Evolutionary conservation across 2,888 invertebrate species (phyloP), one percentile per base, ranked within the genome.

Genomic region (Eumerus sabulonum): DNA sequence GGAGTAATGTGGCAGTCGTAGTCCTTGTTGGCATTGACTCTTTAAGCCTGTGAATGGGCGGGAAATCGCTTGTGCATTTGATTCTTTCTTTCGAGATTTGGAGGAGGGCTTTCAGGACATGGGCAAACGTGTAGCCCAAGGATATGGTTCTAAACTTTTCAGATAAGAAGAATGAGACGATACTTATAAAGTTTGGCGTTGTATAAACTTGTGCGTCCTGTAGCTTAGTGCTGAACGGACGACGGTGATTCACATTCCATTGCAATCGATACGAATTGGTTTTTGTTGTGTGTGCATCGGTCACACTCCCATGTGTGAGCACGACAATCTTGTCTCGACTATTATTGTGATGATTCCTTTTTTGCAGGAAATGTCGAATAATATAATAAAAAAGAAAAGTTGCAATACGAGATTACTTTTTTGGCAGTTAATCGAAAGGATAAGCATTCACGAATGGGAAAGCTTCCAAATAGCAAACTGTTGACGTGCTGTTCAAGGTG

Each of bases 71-170:
- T 79, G 79, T 70, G 74, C 79, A 79, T 40, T 74, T 51, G 54
- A 77, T 77, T 67, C 73, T 73, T 77, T 77, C 59, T 38, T 51
- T 48, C 1, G 17, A 18, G 40, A 27, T 50, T 62, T 5, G 38
- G 48, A 1, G 36, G 62, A 47, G 45, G 14, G 59, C 36, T 53
- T 36, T 40, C 57, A 74, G 74, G 74, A 79, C 68, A 74, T 70
- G 63, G 60, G 59, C 64, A 64, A 79, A 74, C 68, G 74, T 70
- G 70, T 70, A 74, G 74, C 79, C 79, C 59, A 60, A 74, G 79
- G 79, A 74, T 79, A 79, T 79, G 79, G 74, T 79, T 79, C 74
- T 74, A 79, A 79, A 79, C 74, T 79, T 79, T 79, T 79, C 45
- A 68, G 74, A 79, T 79, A 79, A 79, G 79, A 79, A 79, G 79